phyloP scores from a whole-genome alignment of 2,797 vertebrate species.

The Cyclopterus lumpus region DNA sequence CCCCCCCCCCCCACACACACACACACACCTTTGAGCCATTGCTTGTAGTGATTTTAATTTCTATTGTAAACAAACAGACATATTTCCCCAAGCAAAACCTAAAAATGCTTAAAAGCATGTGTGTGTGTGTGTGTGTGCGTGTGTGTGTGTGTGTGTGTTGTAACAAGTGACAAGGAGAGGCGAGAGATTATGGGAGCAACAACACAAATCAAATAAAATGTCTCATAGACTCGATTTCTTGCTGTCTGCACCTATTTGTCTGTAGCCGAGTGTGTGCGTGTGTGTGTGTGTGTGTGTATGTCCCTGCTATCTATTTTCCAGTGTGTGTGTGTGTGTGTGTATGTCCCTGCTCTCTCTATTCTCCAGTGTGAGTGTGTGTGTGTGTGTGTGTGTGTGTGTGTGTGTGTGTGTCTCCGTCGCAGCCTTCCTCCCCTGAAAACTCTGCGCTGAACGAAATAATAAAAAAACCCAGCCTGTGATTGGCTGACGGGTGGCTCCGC shows the following conservation, averaged over 20 bases:
- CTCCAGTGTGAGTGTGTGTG: slow-evolving; percentile 25
- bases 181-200: slow-evolving; percentile 44
- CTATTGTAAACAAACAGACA: too few species aligned
- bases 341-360: not conserved
- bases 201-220: slow-evolving; percentile 47
- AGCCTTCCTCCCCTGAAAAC: slow-evolving; percentile 40
- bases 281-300: not conserved
- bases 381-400: too few species aligned
- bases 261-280: not conserved
- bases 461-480: slow-evolving; percentile 50
- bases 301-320: too few species aligned
- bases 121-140: slow-evolving; percentile 14
- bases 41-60: too few species aligned
- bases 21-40: too few species aligned
- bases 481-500: slow-evolving; percentile 49
- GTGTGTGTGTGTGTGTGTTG: slow-evolving; percentile 17
- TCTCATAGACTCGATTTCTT: slow-evolving; percentile 37
- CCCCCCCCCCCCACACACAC: too few species aligned
- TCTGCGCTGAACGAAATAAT: slow-evolving; percentile 62
- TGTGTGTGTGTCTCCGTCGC: slow-evolving; percentile 48
- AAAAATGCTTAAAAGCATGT: too few species aligned
- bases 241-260: slow-evolving; percentile 40
- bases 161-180: slow-evolving; percentile 37
- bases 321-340: slow-evolving; percentile 17
- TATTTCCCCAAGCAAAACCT: too few species aligned